Conservation (phyloP, 64 coral and sea anemone species). For the Hydrozoanthus tunicans region DNA sequence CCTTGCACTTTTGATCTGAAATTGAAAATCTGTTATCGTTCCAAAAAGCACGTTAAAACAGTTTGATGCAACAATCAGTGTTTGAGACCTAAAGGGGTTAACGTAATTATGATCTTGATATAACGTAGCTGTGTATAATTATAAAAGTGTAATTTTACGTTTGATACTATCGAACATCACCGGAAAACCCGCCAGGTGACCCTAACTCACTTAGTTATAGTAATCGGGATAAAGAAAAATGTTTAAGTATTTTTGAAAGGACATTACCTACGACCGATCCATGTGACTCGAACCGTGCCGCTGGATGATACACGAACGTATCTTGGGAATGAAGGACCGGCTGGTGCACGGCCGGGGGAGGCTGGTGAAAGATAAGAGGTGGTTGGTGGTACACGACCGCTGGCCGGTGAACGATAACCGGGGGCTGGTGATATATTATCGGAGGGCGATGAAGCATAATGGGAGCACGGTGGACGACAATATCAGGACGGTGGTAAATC, state of each 20-base stretch:
- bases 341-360: slow-evolving; percentile 89
- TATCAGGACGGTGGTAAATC: slow-evolving; percentile 98
- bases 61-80: no score
- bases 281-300: slow-evolving; percentile 66
- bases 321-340: slow-evolving; percentile 93
- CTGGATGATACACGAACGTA: slow-evolving; percentile 81
- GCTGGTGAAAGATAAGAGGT: slow-evolving; percentile 92
- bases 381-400: slow-evolving; percentile 99
- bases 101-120: no score
- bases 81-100: no score
- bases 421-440: slow-evolving; percentile 96
- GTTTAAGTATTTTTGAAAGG: background rate
- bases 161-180: no score
- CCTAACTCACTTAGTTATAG: no score
- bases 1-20: no score
- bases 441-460: slow-evolving; percentile 97
- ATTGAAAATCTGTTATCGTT: no score
- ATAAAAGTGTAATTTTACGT: no score
- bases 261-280: slow-evolving; percentile 70
- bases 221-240: background rate
- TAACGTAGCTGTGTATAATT: no score
- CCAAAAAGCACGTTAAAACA: no score
- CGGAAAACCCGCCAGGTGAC: no score
- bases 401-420: slow-evolving; percentile 95
- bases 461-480: slow-evolving; percentile 95